Percentiles rank a stretch among this genome's conserved stretches.
Evolutionary conservation across 2,888 invertebrate species (phyloP).

Genomic region (Lasioglossum zephyrum): DNA sequence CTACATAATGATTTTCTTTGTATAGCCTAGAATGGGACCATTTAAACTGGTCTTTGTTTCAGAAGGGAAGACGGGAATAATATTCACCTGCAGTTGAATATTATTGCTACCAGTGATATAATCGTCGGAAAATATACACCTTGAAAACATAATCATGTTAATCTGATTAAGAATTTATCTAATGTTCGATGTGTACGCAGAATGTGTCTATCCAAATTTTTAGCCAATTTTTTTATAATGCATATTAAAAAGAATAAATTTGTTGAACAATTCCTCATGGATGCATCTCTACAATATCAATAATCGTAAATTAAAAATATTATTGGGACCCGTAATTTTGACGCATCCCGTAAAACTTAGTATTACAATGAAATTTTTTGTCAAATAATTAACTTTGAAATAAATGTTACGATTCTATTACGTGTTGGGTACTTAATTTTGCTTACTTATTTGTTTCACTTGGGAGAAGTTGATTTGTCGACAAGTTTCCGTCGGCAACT

Average conservation of each 20-base stretch:
- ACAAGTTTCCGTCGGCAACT: constrained; percentile 37
- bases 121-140: neutral
- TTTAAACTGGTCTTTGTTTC: constrained; percentile 29
- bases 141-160: neutral
- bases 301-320: neutral
- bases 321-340: neutral
- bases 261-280: neutral
- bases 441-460: neutral
- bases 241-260: neutral
- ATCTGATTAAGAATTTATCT: neutral
- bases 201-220: constrained; percentile 1
- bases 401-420: constrained; percentile 1
- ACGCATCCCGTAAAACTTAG: neutral
- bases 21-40: constrained; percentile 30
- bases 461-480: neutral
- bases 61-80: neutral
- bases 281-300: neutral
- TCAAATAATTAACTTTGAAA: neutral
- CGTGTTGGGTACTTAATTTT: neutral
- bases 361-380: neutral
- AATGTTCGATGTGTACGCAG: neutral
- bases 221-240: neutral
- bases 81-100: neutral
- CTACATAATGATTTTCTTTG: neutral
- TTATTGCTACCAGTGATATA: neutral